phyloP scores from a whole-genome alignment of 1,140 invertebrate genomes.

The Caligus rogercresseyi region DNA sequence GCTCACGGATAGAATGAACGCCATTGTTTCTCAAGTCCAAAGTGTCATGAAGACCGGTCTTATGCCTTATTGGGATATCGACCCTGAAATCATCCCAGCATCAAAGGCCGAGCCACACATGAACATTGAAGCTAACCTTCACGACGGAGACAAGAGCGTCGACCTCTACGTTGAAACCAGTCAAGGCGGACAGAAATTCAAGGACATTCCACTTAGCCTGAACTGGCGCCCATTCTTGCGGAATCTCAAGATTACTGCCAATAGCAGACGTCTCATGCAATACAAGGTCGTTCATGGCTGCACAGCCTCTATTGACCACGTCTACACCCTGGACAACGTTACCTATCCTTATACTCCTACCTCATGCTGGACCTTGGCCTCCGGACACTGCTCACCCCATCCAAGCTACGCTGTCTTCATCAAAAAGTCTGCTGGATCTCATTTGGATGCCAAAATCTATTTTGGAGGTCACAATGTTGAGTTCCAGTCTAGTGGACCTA shows the following conservation, averaged over 20 bases:
- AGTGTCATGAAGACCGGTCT: constrained; percentile 21
- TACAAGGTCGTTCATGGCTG: constrained; percentile 7
- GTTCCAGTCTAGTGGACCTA: constrained; percentile 12
- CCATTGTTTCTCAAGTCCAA: constrained; percentile 18
- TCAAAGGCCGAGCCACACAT: constrained; percentile 13
- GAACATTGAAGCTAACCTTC: constrained; percentile 21
- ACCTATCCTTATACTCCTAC: constrained; percentile 18
- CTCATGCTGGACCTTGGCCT: constrained; percentile 22
- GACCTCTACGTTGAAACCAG: constrained; percentile 23
- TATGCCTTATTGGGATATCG: constrained; percentile 23
- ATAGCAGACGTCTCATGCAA: constrained; percentile 16
- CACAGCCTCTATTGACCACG: constrained; percentile 18
- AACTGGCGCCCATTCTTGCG: constrained; percentile 9
- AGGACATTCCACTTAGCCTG: constrained; percentile 20
- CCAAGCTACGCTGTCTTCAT: constrained; percentile 23
- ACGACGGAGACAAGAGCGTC: constrained; percentile 19
- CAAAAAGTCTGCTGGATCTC: constrained; percentile 19
- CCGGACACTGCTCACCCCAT: constrained; percentile 20
- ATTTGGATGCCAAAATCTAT: constrained; percentile 22
- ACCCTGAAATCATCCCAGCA: constrained; percentile 14
- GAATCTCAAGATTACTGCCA: constrained; percentile 3
- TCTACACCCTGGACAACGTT: constrained; percentile 22
- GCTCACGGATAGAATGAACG: constrained; percentile 20
- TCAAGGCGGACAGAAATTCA: constrained; percentile 21
- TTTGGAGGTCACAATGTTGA: constrained; percentile 22